Evolutionary conservation across 2,888 invertebrate species (phyloP), one percentile per base, ranked within the genome.

Genomic region (Diachrysia chrysitis): DNA sequence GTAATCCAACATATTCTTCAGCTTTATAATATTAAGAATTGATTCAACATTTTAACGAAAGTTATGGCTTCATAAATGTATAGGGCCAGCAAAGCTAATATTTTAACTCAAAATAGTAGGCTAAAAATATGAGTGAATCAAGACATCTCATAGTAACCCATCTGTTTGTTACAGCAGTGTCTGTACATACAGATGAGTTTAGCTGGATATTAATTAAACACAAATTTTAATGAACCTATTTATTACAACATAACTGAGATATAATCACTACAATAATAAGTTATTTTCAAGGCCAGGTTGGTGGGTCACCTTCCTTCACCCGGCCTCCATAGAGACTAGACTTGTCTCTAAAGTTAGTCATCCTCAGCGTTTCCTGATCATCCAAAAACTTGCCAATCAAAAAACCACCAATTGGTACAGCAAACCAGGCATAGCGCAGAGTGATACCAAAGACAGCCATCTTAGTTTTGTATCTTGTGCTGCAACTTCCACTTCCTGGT

Each of bases 341-440:
- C 88, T 97, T 98, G 87, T 98, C 98, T 69, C 98, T 96, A 88
- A 97, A 98, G 78, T 90, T 92, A 0, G 96, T 95, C 96, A 98
- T 96, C 64, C 98, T 96, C 69, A 97, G 94, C 0, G 97, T 97
- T 92, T 98, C 98, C 79, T 96, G 94, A 6, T 92, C 91, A 85
- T 98, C 97, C 63, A 98, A 81, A 76, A 90, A 97, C 82, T 95
- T 94, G 0, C 98, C 98, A 62, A 97, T 70, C 1, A 91, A 85
- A 78, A 88, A 96, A 0, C 97, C 97, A 32, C 93, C 78, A 0
- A 96, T 0, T 0, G 97, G 97, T 0, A 97, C 48, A 0, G 89
- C 86, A 1, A 91, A 82, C 92, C 94, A 95, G 2, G 95, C 73
- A 63, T 95, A 96, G 29, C 96, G 95, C 58, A 90, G 87, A 19